Evolutionary conservation across 2,113 vertebrate genomes (phyloP).

Genomic region (Peromyscus leucopus): DNA sequence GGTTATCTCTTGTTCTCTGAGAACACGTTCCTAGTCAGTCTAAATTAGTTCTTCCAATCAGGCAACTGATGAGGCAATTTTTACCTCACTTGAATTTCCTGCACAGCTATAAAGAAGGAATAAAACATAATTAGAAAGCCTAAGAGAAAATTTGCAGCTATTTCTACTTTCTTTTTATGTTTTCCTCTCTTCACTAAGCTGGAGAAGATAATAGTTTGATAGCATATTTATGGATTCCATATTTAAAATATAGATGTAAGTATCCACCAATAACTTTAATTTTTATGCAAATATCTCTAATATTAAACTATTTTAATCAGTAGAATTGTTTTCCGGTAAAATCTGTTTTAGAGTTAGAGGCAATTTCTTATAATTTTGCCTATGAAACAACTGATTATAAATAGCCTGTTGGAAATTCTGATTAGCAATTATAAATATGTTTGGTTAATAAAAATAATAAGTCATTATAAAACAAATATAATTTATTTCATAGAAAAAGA

Average conservation of each 20-base stretch:
- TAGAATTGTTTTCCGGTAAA: constrained; percentile 2
- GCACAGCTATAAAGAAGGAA: not conserved
- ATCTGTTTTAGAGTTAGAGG: not conserved
- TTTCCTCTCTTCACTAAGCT: not conserved
- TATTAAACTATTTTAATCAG: constrained; percentile 66
- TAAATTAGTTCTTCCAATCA: constrained; percentile 68
- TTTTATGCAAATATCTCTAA: constrained; percentile 48
- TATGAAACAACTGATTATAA: constrained; percentile 57
- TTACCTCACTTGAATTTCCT: constrained; percentile 33
- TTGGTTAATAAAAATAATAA: constrained; percentile 63
- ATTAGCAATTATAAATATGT: constrained; percentile 40
- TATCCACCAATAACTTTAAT: constrained; percentile 44
- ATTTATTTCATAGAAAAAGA: not conserved
- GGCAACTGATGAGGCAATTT: constrained; percentile 31
- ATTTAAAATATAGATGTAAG: constrained; percentile 8
- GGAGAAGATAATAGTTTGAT: constrained; percentile 1
- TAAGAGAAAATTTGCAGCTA: constrained; percentile 21
- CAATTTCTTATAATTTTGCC: constrained; percentile 68
- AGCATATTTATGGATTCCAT: not conserved
- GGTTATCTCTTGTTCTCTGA: not conserved
- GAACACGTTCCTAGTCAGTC: not conserved
- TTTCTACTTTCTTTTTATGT: constrained; percentile 17
- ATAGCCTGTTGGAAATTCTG: constrained; percentile 73
- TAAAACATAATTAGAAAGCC: not conserved
- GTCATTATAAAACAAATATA: constrained; percentile 54